phyloP scores from a whole-genome alignment of 2,888 invertebrate species.

The Chrysotoxum bicinctum region DNA sequence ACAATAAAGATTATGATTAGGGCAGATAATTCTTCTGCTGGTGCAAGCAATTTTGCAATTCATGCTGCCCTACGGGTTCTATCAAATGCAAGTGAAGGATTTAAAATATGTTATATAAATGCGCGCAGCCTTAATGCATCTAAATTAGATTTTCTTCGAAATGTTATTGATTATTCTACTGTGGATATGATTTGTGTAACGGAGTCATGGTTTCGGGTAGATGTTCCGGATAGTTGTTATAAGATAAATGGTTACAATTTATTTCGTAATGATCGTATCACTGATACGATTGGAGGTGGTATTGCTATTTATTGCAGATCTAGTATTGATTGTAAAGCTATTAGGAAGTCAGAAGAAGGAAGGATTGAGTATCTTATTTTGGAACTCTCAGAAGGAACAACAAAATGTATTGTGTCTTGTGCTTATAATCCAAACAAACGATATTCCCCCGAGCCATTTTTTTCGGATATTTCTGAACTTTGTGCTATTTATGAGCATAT shows the following conservation, averaged over 20 bases:
- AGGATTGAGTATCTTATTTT: conserved; percentile 4
- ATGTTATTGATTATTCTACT: background rate
- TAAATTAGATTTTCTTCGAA: background rate
- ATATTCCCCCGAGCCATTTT: no score
- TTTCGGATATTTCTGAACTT: no score
- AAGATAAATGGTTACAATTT: no score
- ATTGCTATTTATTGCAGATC: background rate
- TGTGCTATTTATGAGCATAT: no score
- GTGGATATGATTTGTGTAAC: conserved; percentile 18
- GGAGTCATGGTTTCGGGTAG: no score
- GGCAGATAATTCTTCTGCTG: background rate
- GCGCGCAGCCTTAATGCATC: background rate
- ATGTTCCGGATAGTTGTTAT: no score
- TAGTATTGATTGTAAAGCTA: background rate
- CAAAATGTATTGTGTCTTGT: background rate
- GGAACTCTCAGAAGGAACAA: background rate
- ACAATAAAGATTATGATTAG: no score
- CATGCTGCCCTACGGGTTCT: no score
- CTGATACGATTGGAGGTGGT: no score
- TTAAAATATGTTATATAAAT: background rate
- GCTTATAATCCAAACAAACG: background rate
- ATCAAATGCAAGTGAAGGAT: no score
- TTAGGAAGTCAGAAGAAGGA: background rate
- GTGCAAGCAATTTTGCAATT: no score
- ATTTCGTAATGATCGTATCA: no score